Evolutionary conservation across 2,797 vertebrate genomes (phyloP).

Genomic region (Hydrophis major): DNA sequence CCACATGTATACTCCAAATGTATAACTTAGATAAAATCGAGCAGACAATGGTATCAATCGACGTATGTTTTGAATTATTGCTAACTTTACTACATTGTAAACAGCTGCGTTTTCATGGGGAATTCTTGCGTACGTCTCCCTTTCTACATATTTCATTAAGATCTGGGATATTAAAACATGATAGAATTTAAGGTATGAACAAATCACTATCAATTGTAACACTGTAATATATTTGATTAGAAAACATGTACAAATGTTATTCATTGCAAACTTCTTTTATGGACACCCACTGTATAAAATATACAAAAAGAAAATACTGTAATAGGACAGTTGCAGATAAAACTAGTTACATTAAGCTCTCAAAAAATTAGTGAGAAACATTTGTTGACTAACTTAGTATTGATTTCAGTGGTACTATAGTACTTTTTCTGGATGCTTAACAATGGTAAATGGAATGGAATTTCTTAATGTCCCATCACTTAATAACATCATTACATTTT

Average conservation of each 20-base stretch:
- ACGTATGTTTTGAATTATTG: not conserved
- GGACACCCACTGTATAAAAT: not conserved
- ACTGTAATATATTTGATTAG: conserved; percentile 3
- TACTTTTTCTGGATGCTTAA: not conserved
- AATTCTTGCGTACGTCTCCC: not conserved
- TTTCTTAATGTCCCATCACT: not conserved
- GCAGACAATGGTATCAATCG: not conserved
- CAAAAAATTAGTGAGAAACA: not conserved
- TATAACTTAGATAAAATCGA: not conserved
- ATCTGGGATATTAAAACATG: not conserved
- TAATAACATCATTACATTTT: not conserved
- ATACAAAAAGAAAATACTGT: not conserved
- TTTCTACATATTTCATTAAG: not conserved
- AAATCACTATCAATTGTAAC: conserved; percentile 3
- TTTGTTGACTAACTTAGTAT: not conserved
- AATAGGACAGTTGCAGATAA: not conserved
- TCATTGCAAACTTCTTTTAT: not conserved
- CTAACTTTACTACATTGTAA: not conserved
- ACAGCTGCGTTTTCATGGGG: not conserved
- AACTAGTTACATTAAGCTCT: not conserved
- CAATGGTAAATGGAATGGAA: not conserved
- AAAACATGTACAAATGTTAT: not conserved
- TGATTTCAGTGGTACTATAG: not conserved
- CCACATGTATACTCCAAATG: not conserved
- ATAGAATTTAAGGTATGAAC: conserved; percentile 18